Evolutionary conservation across 2,888 invertebrate genomes (phyloP).

Genomic region (Rhagonycha fulva): DNA sequence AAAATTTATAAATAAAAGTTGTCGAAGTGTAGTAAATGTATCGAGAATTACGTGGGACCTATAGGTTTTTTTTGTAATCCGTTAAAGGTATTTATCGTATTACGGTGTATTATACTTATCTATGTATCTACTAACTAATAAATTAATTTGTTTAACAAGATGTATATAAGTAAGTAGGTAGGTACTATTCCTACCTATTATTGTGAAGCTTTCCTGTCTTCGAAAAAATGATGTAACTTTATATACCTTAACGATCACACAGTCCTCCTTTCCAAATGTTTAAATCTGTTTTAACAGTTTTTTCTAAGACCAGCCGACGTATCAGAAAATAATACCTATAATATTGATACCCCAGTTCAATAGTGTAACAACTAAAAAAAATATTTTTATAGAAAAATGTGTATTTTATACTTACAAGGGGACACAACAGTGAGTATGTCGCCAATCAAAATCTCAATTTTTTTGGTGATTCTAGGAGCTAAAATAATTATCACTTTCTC

Average conservation of each 20-base stretch:
- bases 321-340: not conserved
- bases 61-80: not conserved
- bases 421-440: too few relatives aligned
- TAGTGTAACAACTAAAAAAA: too few relatives aligned
- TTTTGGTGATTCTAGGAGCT: too few relatives aligned
- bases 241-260: not conserved
- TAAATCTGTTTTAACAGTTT: not conserved
- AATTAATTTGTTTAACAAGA: not conserved
- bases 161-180: too few relatives aligned
- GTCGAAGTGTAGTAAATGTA: not conserved
- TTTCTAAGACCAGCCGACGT: not conserved
- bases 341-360: too few relatives aligned
- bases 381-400: too few relatives aligned
- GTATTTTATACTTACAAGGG: too few relatives aligned
- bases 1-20: not conserved
- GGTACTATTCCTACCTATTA: not conserved
- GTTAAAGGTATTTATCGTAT: not conserved
- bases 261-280: not conserved
- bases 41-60: not conserved
- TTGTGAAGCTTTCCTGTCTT: not conserved
- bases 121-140: not conserved
- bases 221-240: not conserved
- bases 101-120: not conserved
- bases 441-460: too few relatives aligned
- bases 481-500: too few relatives aligned